Percentiles rank a stretch among this genome's conserved stretches.
phyloP scores from a whole-genome alignment of 2,888 invertebrate species.

The Machimus atricapillus region DNA sequence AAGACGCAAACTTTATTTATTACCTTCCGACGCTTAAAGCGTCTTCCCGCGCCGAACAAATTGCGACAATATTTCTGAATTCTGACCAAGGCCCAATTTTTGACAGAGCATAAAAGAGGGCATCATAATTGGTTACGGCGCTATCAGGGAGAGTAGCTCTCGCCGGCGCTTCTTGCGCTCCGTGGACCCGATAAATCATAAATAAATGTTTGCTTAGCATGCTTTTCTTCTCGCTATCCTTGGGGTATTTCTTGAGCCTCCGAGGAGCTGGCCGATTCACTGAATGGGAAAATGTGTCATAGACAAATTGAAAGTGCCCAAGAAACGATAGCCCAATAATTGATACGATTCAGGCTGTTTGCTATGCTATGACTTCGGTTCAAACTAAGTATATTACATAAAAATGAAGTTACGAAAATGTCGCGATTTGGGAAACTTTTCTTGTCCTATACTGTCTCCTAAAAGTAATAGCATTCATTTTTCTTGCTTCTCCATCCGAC shows the following conservation, averaged over 20 bases:
- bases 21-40: background rate
- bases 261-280: background rate
- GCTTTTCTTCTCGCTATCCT: background rate
- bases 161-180: background rate
- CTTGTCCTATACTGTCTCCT: background rate
- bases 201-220: background rate
- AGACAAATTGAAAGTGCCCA: background rate
- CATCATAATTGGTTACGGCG: background rate
- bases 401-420: background rate
- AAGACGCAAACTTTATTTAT: background rate
- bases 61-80: background rate
- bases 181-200: background rate
- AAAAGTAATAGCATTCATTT: background rate
- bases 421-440: background rate
- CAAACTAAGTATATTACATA: background rate
- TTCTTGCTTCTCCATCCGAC: background rate
- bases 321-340: background rate
- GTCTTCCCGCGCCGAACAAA: background rate
- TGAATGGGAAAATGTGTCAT: background rate
- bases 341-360: background rate
- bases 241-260: background rate
- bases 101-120: background rate
- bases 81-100: background rate
- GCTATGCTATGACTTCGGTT: background rate
- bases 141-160: background rate